Conservation (phyloP, 1,140 invertebrate species). For the Amyelois transitella region DNA sequence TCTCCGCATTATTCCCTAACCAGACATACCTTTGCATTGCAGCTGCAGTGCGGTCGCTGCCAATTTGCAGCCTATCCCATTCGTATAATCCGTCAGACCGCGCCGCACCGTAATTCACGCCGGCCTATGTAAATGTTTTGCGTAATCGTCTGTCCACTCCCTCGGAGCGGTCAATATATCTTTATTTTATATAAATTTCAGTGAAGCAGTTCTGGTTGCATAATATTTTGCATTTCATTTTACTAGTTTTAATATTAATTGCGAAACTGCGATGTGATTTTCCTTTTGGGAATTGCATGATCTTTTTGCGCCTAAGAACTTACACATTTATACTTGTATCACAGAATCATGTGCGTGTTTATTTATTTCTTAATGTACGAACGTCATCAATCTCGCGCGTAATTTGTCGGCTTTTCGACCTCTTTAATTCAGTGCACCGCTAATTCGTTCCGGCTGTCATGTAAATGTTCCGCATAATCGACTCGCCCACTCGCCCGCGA, state of each 20-base stretch:
- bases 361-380: neutral
- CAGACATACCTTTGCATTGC: too few species aligned
- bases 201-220: too few species aligned
- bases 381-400: neutral
- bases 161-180: neutral
- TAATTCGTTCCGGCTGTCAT: neutral
- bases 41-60: slow-evolving; percentile 3
- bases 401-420: neutral
- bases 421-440: neutral
- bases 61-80: slow-evolving; percentile 12
- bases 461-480: neutral
- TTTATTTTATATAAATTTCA: neutral
- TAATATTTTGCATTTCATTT: too few species aligned
- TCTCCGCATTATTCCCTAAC: too few species aligned
- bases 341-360: neutral
- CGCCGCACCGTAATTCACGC: neutral
- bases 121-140: neutral
- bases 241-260: too few species aligned
- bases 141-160: neutral
- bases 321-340: too few species aligned
- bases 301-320: too few species aligned
- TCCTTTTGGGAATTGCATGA: too few species aligned
- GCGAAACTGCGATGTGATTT: too few species aligned
- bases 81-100: neutral
- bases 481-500: neutral